Evolutionary conservation across 2,113 vertebrate species (phyloP).

Genomic region (Halichoeres trimaculatus): DNA sequence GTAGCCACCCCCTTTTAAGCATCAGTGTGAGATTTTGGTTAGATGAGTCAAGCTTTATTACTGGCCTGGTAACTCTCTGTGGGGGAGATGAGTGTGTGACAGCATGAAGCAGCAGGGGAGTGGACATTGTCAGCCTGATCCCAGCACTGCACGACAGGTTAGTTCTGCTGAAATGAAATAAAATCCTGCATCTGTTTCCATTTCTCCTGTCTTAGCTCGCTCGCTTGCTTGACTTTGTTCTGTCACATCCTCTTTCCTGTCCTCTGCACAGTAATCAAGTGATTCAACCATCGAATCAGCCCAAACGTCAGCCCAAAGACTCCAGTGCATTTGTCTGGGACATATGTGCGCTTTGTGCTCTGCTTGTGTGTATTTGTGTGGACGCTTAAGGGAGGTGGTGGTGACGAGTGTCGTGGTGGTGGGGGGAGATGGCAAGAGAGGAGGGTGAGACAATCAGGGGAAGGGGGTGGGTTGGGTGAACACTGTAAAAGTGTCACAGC

Average conservation of each 20-base stretch:
- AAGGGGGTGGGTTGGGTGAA: constrained; percentile 22
- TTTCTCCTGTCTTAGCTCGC: constrained; percentile 27
- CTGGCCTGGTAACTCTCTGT: constrained; percentile 52
- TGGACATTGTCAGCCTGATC: constrained; percentile 67
- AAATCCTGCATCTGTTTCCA: constrained; percentile 65
- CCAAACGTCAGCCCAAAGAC: constrained; percentile 6
- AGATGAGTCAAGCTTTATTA: constrained; percentile 66
- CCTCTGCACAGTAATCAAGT: constrained; percentile 55
- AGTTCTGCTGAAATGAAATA: constrained; percentile 53
- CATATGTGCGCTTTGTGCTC: background rate
- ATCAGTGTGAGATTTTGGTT: constrained; percentile 59
- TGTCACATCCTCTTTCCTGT: constrained; percentile 43
- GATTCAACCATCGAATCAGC: constrained; percentile 67
- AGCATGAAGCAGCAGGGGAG: constrained; percentile 62
- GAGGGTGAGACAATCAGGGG: constrained; percentile 39
- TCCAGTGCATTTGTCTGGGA: background rate
- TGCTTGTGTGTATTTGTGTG: background rate
- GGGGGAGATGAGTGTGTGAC: constrained; percentile 54
- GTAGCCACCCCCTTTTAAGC: constrained; percentile 48
- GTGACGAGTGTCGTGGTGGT: constrained; percentile 30
- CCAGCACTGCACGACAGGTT: constrained; percentile 61
- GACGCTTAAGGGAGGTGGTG: constrained; percentile 13
- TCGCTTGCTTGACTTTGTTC: constrained; percentile 21
- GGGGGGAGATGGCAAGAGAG: constrained; percentile 21
- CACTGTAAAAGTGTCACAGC: constrained; percentile 65